Evolutionary conservation across 2,113 vertebrate species (phyloP), one percentile per base, ranked within the genome.

Genomic region (Bubo bubo): DNA sequence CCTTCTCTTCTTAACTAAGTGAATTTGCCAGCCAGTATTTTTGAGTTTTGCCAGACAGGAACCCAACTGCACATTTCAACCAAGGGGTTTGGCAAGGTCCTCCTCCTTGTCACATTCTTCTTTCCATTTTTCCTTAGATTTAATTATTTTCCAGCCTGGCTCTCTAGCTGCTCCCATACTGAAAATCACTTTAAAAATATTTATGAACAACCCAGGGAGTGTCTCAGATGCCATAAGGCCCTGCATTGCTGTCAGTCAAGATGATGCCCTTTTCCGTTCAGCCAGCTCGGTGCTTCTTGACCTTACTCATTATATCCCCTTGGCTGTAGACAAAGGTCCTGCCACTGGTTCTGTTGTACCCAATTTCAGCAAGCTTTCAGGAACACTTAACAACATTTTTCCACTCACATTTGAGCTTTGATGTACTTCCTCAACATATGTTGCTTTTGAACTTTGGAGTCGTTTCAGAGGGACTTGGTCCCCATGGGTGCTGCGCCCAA

Each of bases 1-100:
- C 59, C 17, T 75, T 90, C 50, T 80, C 56, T 71, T 81, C 76
- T 79, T 76, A 88, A 86, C 74, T 76, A 71, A 84, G 66, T 89
- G 68, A 77, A 60, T 95, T 93, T 97, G 80, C 68, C 70, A 92
- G 93, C n/a, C 80, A 56, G 26, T 58, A 43, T 84, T 86, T 93
- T 47, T 88, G 43, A 84, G 56, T 92, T 95, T 93, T 59, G 43
- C 92, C 86, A 95, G 96, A 81, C 90, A 95, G 90, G 86, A 97
- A 96, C 86, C 72, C 10, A 5, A 39, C 23, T 59, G 72, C 74
- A 50, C 68, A 56, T 86, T 93, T 90, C 32, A 74, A 10, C 71
- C 66, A n/a, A 63, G 43, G 45, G 14, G 58, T 70, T 80, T 96
- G 94, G 90, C 68, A 2, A 76, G 63, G 35, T 55, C 23, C 9